Base-by-base conservation (phyloP, 2,888 invertebrate species). In the Pseudoips prasinana region DNA sequence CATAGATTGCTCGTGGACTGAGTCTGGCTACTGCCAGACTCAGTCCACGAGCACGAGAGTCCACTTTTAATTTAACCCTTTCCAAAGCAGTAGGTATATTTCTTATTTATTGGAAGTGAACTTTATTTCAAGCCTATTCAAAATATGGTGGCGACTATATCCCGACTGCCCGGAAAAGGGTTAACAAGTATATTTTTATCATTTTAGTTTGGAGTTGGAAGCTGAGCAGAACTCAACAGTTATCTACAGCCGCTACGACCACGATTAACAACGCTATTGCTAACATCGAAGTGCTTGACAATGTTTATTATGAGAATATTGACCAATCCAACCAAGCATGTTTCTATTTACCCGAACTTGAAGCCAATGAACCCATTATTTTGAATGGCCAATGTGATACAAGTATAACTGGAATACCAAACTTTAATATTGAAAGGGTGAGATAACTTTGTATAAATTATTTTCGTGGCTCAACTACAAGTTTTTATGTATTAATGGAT, bases 141-240 rank as follows among this genome's bases (percentile, higher is more conserved):
- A n/a, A n/a, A n/a, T n/a, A n/a, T n/a, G n/a, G n/a, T n/a, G n/a
- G n/a, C n/a, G n/a, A n/a, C n/a, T n/a, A n/a, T n/a, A n/a, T n/a
- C n/a, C n/a, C n/a, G n/a, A n/a, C n/a, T n/a, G n/a, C n/a, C n/a
- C n/a, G n/a, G n/a, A n/a, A n/a, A n/a, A n/a, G n/a, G n/a, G n/a
- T n/a, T n/a, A n/a, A n/a, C n/a, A 31, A 24, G 11, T 7, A 5
- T 14, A 3, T 14, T 5, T 14, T 14, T 14, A 14, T 31, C 8
- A 35, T 51, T 59, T 35, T 46, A 88, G 87, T 87, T 5, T 82
- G 70, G 64, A 81, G 80, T 38, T 87, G 84, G 86, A 84, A 85
- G 34, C 66, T 88, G 0, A 82, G 87, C 38, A 70, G 77, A 46
- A 61, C 48, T 0, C 64, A 42, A 22, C 28, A 55, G 14, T 46